phyloP scores from a whole-genome alignment of 2,113 vertebrate genomes.

The Ursus arctos region DNA sequence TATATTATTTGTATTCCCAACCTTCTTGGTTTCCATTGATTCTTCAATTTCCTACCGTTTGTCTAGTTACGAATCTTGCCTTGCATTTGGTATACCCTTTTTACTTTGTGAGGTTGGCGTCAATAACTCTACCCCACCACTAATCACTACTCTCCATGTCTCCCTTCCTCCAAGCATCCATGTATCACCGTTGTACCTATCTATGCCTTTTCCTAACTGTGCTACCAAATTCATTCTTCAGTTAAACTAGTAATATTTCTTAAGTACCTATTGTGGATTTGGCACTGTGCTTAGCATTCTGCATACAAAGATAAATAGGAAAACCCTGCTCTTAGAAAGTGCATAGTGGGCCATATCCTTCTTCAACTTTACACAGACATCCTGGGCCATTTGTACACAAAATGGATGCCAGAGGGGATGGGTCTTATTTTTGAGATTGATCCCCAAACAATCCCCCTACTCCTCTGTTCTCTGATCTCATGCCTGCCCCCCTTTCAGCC shows the following conservation, averaged over 20 bases:
- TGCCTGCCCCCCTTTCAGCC: background rate
- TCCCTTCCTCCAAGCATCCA: background rate
- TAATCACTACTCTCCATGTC: background rate
- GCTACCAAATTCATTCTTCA: background rate
- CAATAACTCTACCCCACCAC: background rate
- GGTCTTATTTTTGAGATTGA: background rate
- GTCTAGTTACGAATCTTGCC: background rate
- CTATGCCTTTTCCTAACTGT: background rate
- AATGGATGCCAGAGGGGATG: background rate
- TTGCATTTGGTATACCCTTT: background rate
- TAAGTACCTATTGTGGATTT: background rate
- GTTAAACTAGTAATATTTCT: background rate
- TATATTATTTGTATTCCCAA: background rate
- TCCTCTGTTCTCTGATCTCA: background rate
- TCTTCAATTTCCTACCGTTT: background rate
- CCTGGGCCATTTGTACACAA: background rate
- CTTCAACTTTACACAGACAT: background rate
- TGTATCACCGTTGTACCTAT: background rate
- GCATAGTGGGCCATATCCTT: background rate
- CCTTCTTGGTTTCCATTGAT: background rate
- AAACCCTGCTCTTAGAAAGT: background rate
- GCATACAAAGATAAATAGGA: background rate
- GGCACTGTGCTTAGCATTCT: background rate
- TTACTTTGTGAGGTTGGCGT: background rate
- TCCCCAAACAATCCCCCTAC: background rate